Evolutionary conservation across 2,113 vertebrate genomes (phyloP), one percentile per base, ranked within the genome.

Genomic region (Lampris incognitus): DNA sequence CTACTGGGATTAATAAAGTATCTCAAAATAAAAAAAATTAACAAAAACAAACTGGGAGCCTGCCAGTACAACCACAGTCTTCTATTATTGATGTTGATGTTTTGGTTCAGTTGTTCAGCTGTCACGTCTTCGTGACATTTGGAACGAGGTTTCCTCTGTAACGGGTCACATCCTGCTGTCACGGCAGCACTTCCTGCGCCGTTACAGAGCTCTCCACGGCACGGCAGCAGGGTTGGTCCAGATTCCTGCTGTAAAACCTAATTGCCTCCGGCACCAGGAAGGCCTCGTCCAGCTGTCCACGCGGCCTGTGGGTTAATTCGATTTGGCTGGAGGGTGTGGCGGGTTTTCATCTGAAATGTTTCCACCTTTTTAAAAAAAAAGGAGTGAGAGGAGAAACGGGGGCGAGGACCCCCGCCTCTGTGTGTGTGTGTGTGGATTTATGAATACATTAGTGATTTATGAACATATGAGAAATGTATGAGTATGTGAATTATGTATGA

Each of bases 261-360:
- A 84, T 82, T 69, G 66, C 8, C 70, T 3, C 24, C 66, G 81
- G 81, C 84, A 72, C 72, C 81, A 72, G 66, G 40, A 72, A 38
- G 72, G 38, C 69, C 62, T 36, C 42, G 11, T n/a, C 49, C 84
- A 82, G 86, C 72, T 49, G 77, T 77, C 72, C 84, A 84, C 69
- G 78, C 63, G 64, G 83, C 59, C 78, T 51, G 48, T 73, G 49
- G 66, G 72, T 72, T 82, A 76, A 88, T 74, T 75, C 9, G 36
- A 73, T 88, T 77, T 74, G 46, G 7, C 66, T 61, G 1, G 50
- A 54, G 67, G 51, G 65, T 24, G 24, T 24, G 24, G 24, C 24
- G 24, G 24, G 24, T 24, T 24, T 24, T 24, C 24, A 24, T 24
- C 24, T 24, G 24, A 24, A 24, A 24, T 24, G 24, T 36, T 40